A percentile compares a stretch with the other conserved stretches of the same genome.
Evolutionary conservation across 1,140 invertebrate species (phyloP).

Genomic region (Eurytemora carolleeae): DNA sequence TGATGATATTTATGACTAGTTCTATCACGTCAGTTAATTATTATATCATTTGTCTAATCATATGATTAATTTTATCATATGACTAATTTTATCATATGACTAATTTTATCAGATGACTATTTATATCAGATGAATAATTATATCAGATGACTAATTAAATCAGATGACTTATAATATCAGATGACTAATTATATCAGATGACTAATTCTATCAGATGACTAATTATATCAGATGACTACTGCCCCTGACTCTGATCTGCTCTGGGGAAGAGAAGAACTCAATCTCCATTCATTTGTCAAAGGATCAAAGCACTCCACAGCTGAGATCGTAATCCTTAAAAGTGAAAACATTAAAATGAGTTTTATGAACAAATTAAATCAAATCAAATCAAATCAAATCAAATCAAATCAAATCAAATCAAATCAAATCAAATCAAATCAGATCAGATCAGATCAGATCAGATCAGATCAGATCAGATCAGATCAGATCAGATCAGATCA

Average conservation of each 20-base stretch:
- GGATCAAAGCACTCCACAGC: constrained; percentile 64
- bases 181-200: background rate
- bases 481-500: too few species aligned
- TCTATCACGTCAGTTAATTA: too few species aligned
- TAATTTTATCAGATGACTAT: background rate
- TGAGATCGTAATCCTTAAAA: constrained; percentile 40
- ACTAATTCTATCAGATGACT: background rate
- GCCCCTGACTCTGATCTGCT: constrained; percentile 66
- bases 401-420: background rate
- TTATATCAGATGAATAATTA: background rate
- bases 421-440: too few species aligned
- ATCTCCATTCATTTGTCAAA: constrained; percentile 48
- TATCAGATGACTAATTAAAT: background rate
- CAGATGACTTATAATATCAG: background rate
- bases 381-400: background rate
- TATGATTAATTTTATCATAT: too few species aligned
- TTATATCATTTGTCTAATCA: too few species aligned
- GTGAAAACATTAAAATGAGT: constrained; percentile 18
- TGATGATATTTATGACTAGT: too few species aligned
- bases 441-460: too few species aligned
- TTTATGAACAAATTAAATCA: constrained; percentile 2
- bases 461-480: too few species aligned
- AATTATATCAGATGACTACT: constrained; percentile 31
- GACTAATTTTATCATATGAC: background rate
- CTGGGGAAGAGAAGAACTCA: constrained; percentile 49